Evolutionary conservation across 1,140 invertebrate genomes (phyloP), one percentile per base, ranked within the genome.

Genomic region (Chionoecetes opilio): DNA sequence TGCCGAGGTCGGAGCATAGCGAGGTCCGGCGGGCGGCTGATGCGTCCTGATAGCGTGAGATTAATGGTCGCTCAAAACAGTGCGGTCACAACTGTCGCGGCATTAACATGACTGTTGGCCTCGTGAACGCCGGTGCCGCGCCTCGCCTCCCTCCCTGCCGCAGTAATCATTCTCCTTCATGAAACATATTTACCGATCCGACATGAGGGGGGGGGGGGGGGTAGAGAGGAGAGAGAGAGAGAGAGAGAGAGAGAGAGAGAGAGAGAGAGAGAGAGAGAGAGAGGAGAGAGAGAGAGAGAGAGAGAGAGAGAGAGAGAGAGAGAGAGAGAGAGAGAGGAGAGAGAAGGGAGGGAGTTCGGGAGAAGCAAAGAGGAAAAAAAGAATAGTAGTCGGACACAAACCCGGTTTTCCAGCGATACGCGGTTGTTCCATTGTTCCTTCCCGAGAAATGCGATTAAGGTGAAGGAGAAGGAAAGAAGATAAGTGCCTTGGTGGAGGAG

Each of bases 51-150:
- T 94, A 94, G 88, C 63, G 87, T 26, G 17, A 94, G 93, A 94
- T 94, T 94, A 94, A 94, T 94, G 93, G 63, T 91, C 93, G 29
- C 88, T 94, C 93, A 94, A 94, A 94, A 94, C 93, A 91, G 53
- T 29, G 63, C 37, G 88, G 93, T 91, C 93, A 91, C 88, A 91
- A 75, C 93, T 94, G 93, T 94, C 93, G 41, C 93, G 21, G 26
- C 53, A 46, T 84, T 91, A 94, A 94, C 93, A 94, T 94, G 93
- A 94, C 93, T 82, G 84, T 94, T 91, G 93, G 92, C 91, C 91
- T 9, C 32, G 31, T n/a, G 92, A 38, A 93, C 35, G 29, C 82
- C 26, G 34, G n/a, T 85, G 29, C 31, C 46, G 6, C 53, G 29
- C 26, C 29, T 17, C 53, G 32, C 38, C 53, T 26, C 32, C 8